Evolutionary conservation across 2,113 vertebrate genomes (phyloP).

Genomic region (Pardalotus punctatus): DNA sequence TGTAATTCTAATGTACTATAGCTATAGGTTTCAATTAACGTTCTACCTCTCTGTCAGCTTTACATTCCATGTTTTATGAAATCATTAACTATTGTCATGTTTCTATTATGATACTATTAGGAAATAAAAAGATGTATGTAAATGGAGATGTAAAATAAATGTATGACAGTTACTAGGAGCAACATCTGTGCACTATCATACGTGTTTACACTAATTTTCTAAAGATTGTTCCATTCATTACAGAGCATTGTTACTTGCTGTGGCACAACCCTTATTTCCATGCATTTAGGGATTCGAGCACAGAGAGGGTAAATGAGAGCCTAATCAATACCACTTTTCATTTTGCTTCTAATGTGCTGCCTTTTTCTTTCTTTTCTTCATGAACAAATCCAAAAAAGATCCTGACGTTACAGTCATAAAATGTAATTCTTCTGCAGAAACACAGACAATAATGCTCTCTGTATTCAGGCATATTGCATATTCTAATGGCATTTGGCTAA

Average conservation of each 20-base stretch:
- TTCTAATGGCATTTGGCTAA: constrained; percentile 99
- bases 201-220: constrained; percentile 91
- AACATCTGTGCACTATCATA: constrained; percentile 93
- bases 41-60: constrained; percentile 77
- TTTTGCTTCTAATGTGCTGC: constrained; percentile 93
- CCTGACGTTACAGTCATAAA: constrained; percentile 91
- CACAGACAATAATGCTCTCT: constrained; percentile 95
- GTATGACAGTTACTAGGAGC: constrained; percentile 80
- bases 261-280: constrained; percentile 92
- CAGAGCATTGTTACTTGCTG: constrained; percentile 90
- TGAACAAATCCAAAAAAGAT: constrained; percentile 90
- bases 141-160: constrained; percentile 85
- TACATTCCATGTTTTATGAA: constrained; percentile 82
- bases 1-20: constrained; percentile 81
- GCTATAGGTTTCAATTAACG: constrained; percentile 82
- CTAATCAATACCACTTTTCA: constrained; percentile 99
- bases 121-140: constrained; percentile 85
- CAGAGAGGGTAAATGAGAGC: constrained; percentile 95
- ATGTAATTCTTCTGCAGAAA: constrained; percentile 96
- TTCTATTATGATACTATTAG: constrained; percentile 89
- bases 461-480: constrained; percentile 91
- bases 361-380: constrained; percentile 80
- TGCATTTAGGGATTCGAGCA: constrained; percentile 95
- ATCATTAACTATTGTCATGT: constrained; percentile 90
- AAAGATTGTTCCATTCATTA: constrained; percentile 95